phyloP scores from a whole-genome alignment of 1,140 invertebrate genomes.

The Drosophila malerkotliana region DNA sequence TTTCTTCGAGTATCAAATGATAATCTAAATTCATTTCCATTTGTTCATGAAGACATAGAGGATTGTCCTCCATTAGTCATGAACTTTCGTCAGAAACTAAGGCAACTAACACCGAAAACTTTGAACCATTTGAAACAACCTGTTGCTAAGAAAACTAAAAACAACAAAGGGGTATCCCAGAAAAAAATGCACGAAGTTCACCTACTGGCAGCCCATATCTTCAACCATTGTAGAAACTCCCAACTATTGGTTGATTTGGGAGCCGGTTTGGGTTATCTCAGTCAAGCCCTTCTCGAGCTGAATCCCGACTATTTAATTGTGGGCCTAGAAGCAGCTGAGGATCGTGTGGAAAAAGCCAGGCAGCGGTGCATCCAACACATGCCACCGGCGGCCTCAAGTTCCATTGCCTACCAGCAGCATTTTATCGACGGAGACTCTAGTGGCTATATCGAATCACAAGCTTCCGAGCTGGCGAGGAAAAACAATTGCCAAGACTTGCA shows the following conservation, averaged over 20 bases:
- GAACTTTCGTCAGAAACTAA: conserved; percentile 41
- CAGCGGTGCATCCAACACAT: conserved; percentile 86
- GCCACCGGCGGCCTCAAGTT: conserved; percentile 69
- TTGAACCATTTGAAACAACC: background rate
- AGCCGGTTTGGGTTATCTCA: conserved; percentile 93
- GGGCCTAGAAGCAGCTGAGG: conserved; percentile 88
- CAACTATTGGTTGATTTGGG: conserved; percentile 90
- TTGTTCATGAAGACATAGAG: conserved; percentile 28
- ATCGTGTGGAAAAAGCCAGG: conserved; percentile 87
- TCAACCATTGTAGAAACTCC: conserved; percentile 84
- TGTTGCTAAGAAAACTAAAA: background rate
- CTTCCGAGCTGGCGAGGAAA: conserved; percentile 77
- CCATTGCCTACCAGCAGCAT: conserved; percentile 86
- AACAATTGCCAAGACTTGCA: conserved; percentile 1
- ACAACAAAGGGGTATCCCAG: conserved; percentile 79
- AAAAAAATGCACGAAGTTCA: conserved; percentile 91
- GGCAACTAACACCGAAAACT: conserved; percentile 60
- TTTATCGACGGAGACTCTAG: conserved; percentile 85
- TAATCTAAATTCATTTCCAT: conserved; percentile 74
- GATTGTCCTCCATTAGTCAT: conserved; percentile 20
- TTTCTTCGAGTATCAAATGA: conserved; percentile 84
- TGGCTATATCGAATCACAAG: conserved; percentile 82
- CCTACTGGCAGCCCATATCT: conserved; percentile 86
- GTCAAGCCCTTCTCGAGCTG: conserved; percentile 87
- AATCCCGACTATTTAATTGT: conserved; percentile 87